A percentile compares a stretch with the other conserved stretches of the same genome.
Evolutionary conservation across 2,797 vertebrate genomes (phyloP).

Genomic region (Artibeus jamaicensis): DNA sequence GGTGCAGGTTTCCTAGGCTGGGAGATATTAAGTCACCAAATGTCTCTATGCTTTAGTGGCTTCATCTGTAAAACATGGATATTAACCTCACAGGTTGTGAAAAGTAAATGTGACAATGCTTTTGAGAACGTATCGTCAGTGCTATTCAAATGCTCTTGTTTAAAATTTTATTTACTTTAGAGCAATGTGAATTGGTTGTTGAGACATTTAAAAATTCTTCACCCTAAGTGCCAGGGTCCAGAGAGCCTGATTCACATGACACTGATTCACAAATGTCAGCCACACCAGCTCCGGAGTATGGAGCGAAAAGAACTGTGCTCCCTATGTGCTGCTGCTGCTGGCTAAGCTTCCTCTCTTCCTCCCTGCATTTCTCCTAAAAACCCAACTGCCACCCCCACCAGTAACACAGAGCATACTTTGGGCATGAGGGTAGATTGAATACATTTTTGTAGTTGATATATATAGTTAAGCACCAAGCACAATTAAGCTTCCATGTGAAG

Average conservation of each 20-base stretch:
- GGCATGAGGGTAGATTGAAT: not conserved
- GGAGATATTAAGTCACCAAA: not conserved
- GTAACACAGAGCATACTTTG: not conserved
- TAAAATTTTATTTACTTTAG: not conserved
- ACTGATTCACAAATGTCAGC: not conserved
- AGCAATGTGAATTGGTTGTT: not conserved
- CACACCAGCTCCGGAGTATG: too few species aligned
- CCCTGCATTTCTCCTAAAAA: not conserved
- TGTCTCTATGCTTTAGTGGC: not conserved
- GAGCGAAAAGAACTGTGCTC: not conserved
- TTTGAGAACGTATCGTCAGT: not conserved
- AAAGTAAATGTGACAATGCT: not conserved
- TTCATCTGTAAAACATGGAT: not conserved
- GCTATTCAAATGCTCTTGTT: not conserved
- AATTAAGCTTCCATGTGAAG: not conserved
- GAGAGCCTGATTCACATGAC: not conserved
- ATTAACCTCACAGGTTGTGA: not conserved
- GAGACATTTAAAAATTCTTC: not conserved
- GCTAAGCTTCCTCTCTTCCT: too few species aligned
- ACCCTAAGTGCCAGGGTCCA: not conserved
- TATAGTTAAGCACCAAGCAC: not conserved
- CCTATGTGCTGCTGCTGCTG: not conserved
- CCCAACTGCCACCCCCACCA: not conserved
- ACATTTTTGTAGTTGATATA: not conserved
- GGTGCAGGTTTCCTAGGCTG: not conserved